Conservation (phyloP, 2,113 vertebrate genomes). For the Penelope pileata region DNA sequence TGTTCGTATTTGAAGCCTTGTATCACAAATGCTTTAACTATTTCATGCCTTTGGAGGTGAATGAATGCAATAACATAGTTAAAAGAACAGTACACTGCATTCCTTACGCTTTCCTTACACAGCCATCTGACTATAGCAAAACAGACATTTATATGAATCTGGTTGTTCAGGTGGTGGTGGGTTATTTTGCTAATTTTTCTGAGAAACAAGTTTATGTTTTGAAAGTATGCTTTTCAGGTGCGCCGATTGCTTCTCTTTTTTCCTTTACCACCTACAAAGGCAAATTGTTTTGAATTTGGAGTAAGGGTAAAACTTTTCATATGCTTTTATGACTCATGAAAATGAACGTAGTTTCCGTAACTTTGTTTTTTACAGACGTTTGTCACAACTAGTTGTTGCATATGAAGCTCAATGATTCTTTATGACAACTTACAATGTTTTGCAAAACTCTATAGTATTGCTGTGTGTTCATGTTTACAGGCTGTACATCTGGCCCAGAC, state of each 20-base stretch:
- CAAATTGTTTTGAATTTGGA: background rate
- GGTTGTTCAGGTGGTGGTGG: background rate
- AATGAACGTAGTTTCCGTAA: background rate
- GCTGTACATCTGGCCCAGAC: slow-evolving; percentile 92
- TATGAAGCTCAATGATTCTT: background rate
- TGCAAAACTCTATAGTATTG: background rate
- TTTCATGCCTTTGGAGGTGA: slow-evolving; percentile 14
- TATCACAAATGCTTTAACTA: slow-evolving; percentile 39
- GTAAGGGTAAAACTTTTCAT: background rate
- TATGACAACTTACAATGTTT: background rate
- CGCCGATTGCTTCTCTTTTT: background rate
- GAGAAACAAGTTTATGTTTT: background rate
- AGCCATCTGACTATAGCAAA: background rate
- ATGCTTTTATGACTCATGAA: background rate
- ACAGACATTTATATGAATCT: background rate
- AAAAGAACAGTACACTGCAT: background rate
- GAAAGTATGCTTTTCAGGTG: background rate
- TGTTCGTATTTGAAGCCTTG: slow-evolving; percentile 19
- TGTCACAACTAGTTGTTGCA: background rate
- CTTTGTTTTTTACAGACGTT: background rate
- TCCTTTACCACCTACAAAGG: background rate
- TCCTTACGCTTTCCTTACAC: background rate
- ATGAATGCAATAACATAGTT: background rate
- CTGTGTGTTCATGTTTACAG: slow-evolving; percentile 76
- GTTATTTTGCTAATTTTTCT: background rate